A percentile compares a stretch with the other conserved stretches of the same genome.
These are phyloP conservation scores for Ibidorhyncha struthersii DNA, from an alignment of 2,113 vertebrate genomes.

Conservation along the genomic window DNA sequence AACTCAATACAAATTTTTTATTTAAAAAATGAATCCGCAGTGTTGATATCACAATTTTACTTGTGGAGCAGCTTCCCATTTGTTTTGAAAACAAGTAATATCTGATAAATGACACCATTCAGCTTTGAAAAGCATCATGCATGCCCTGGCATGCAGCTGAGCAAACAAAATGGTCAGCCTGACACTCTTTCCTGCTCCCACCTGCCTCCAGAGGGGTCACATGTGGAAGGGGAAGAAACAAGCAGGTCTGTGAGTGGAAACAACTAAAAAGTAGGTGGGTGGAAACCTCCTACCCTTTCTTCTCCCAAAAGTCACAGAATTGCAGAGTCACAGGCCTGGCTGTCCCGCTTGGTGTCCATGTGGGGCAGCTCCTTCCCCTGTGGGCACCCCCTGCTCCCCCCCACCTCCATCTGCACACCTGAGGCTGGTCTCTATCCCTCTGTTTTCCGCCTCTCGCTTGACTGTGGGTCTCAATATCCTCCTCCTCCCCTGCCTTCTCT, in stretches of 20 bases:
- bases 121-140: not conserved
- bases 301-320: not conserved
- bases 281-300: not conserved
- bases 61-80: not conserved
- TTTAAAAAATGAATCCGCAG: not conserved
- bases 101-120: not conserved
- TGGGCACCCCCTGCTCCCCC: not conserved
- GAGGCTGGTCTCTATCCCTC: not conserved
- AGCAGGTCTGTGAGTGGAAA: not conserved
- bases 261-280: not conserved
- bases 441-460: fast-evolving
- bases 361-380: not conserved
- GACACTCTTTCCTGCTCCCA: not conserved
- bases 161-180: not conserved
- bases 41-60: not conserved
- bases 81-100: not conserved
- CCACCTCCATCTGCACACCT: fast-evolving
- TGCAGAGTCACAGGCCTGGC: not conserved
- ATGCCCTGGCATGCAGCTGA: not conserved
- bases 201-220: not conserved
- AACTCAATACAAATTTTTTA: not conserved
- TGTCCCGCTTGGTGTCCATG: fast-evolving
- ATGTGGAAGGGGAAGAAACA: not conserved
- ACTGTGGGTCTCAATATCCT: fast-evolving
- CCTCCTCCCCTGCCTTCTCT: not conserved